phyloP scores from a whole-genome alignment of 2,113 vertebrate genomes.

The Perccottus glenii region DNA sequence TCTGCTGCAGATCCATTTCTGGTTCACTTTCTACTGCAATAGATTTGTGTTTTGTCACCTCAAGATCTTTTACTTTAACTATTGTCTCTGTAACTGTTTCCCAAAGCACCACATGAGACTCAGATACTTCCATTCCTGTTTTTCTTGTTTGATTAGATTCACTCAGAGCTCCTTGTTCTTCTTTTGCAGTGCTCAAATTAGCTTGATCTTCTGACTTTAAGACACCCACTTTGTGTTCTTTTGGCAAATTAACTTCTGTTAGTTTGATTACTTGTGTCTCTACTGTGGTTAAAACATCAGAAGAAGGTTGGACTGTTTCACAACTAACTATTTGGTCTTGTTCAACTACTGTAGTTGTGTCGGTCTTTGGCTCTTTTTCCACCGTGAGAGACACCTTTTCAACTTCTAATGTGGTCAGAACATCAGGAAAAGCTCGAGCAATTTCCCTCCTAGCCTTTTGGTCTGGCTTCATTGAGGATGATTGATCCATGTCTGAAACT shows the following conservation, averaged over 20 bases:
- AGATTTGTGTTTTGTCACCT: not conserved
- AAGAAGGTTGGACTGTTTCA: no score
- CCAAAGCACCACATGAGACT: not conserved
- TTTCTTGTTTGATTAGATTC: not conserved
- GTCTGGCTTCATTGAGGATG: not conserved
- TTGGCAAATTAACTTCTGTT: not conserved
- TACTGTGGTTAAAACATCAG: not conserved
- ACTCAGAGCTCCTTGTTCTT: not conserved
- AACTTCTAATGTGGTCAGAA: not conserved
- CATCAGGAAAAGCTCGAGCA: not conserved
- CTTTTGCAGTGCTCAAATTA: not conserved
- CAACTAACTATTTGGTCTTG: no score
- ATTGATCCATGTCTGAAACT: no score
- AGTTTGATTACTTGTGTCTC: not conserved
- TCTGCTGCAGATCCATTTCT: not conserved
- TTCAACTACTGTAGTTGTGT: not conserved
- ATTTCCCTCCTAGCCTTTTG: not conserved
- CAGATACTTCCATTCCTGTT: not conserved
- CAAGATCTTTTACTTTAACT: not conserved
- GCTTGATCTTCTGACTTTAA: not conserved
- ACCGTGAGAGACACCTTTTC: not conserved
- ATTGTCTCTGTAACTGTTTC: conserved; percentile 9
- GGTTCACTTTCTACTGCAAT: not conserved
- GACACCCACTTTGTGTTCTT: not conserved
- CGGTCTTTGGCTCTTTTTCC: not conserved